These are phyloP conservation scores for Phymatocera aterrima DNA, from an alignment of 2,888 invertebrate species.

Conservation along the genomic window DNA sequence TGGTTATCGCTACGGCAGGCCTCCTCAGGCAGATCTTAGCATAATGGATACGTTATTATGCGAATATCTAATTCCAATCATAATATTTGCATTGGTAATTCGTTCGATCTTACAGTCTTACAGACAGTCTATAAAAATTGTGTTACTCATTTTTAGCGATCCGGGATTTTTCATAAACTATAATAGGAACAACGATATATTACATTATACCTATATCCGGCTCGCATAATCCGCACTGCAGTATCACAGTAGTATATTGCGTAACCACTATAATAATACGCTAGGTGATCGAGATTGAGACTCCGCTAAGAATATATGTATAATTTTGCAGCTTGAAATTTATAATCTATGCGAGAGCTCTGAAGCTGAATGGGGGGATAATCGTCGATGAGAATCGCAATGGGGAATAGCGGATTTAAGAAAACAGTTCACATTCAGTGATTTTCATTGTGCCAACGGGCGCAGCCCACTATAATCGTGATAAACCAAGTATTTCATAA, in stretches of 20 bases:
- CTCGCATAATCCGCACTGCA: too few species aligned
- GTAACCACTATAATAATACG: too few species aligned
- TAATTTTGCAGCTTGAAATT: background rate
- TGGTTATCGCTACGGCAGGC: conserved; percentile 14
- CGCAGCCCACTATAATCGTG: background rate
- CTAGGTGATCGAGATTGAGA: too few species aligned
- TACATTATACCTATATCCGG: too few species aligned
- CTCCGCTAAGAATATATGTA: background rate
- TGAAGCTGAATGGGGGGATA: background rate
- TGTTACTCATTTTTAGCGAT: background rate
- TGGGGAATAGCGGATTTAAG: background rate
- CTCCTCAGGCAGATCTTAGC: background rate
- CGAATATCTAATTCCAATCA: background rate
- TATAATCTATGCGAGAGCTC: background rate
- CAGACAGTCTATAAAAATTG: background rate
- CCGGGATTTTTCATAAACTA: background rate
- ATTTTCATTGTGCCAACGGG: conserved; percentile 6
- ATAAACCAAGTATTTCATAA: conserved; percentile 4
- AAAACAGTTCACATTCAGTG: background rate
- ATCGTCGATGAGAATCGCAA: conserved; percentile 1
- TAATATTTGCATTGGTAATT: conserved; percentile 26
- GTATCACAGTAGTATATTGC: background rate
- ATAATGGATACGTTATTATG: background rate
- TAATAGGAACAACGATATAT: too few species aligned
- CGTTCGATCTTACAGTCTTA: too few species aligned